Evolutionary conservation across 2,888 invertebrate genomes (phyloP).

Genomic region (Cantharis rustica): DNA sequence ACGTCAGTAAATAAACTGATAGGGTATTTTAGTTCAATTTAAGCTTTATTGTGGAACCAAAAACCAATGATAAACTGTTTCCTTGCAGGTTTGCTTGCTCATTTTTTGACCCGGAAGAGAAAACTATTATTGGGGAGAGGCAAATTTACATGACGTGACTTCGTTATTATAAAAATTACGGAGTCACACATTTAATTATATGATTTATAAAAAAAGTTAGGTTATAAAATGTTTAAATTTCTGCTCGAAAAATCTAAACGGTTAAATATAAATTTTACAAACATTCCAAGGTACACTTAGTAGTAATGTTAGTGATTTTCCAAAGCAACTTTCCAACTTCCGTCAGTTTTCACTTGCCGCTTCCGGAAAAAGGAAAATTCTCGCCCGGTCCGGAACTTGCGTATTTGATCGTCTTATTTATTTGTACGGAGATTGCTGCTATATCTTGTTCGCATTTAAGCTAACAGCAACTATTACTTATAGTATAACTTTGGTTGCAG

Average conservation of each 20-base stretch:
- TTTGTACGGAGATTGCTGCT: constrained; percentile 46
- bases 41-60: constrained; percentile 11
- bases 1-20: constrained; percentile 21
- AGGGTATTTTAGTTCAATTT: constrained; percentile 22
- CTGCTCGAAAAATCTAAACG: neutral
- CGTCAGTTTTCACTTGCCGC: constrained; percentile 50
- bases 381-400: constrained; percentile 41
- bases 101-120: constrained; percentile 1
- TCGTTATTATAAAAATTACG: neutral
- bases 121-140: neutral
- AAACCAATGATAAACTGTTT: constrained; percentile 1
- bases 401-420: constrained; percentile 45
- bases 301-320: neutral
- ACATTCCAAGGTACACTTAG: neutral
- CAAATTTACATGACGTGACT: neutral
- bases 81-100: neutral
- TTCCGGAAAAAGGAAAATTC: constrained; percentile 46
- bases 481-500: constrained; percentile 17
- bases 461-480: constrained; percentile 37
- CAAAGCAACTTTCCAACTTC: constrained; percentile 45
- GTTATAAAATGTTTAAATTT: no score
- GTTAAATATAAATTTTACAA: neutral
- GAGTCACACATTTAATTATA: neutral
- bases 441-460: constrained; percentile 43
- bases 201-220: neutral